Conservation (phyloP, 2,888 invertebrate species). For the Microplitis manilae region DNA sequence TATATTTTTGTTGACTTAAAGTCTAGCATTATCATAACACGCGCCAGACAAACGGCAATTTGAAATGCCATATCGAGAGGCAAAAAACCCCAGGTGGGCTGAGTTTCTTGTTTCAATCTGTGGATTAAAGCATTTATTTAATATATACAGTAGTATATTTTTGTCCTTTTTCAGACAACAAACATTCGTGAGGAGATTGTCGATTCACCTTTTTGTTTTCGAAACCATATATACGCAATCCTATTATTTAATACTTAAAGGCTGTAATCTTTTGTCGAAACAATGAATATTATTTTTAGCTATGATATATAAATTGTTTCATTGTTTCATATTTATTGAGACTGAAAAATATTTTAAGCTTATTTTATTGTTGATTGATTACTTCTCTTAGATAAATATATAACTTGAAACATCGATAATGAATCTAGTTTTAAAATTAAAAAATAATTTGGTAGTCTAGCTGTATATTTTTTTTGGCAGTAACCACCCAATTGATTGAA, state of each 20-base stretch:
- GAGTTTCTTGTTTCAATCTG: conserved; percentile 11
- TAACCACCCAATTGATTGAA: background rate
- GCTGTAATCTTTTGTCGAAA: background rate
- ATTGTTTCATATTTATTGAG: background rate
- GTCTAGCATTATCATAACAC: conserved; percentile 52
- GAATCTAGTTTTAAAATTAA: too few relatives aligned
- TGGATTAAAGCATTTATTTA: background rate
- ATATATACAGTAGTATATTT: background rate
- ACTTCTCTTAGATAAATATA: too few relatives aligned
- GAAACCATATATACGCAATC: conserved; percentile 10
- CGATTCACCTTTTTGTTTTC: conserved; percentile 20
- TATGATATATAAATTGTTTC: conserved; percentile 7
- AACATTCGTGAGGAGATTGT: conserved; percentile 21
- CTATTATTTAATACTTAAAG: background rate
- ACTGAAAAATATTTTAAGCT: background rate
- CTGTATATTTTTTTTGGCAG: background rate
- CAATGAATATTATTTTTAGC: background rate
- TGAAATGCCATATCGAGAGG: conserved; percentile 55
- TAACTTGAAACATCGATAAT: too few relatives aligned
- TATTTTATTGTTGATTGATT: background rate
- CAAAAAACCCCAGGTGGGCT: conserved; percentile 52
- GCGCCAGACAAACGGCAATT: conserved; percentile 42
- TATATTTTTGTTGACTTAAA: background rate
- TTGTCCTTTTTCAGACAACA: conserved; percentile 4
- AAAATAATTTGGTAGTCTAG: too few relatives aligned